These are phyloP conservation scores for Pipistrellus pipistrellus DNA, from an alignment of 2,797 vertebrate genomes.

Conservation along the genomic window DNA sequence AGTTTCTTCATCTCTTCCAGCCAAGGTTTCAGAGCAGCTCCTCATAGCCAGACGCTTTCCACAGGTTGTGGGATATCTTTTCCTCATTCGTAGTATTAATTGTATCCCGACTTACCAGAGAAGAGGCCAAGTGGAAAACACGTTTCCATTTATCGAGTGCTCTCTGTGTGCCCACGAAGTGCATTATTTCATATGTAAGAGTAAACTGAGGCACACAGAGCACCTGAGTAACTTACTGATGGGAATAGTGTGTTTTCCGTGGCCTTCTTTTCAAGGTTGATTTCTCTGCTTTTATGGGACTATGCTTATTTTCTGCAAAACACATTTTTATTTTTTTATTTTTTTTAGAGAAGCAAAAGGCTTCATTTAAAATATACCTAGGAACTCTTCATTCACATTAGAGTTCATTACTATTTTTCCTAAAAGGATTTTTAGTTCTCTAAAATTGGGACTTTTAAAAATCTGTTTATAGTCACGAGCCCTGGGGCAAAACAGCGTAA, in stretches of 20 bases:
- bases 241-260: background rate
- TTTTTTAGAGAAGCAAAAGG: constrained; percentile 46
- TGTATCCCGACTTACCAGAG: background rate
- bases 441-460: constrained; percentile 18
- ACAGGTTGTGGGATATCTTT: background rate
- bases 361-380: constrained; percentile 10
- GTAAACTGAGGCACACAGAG: background rate
- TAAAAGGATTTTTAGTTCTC: constrained; percentile 46
- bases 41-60: background rate
- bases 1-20: background rate
- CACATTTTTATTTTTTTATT: no score
- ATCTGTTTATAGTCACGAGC: background rate
- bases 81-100: background rate
- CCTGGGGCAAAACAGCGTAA: background rate
- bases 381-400: background rate
- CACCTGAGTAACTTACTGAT: background rate
- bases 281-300: constrained; percentile 25
- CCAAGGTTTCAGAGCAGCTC: background rate
- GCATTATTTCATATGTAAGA: background rate
- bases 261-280: constrained; percentile 32
- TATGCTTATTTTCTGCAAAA: constrained; percentile 35
- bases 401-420: constrained; percentile 56
- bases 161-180: background rate
- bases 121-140: background rate
- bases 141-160: background rate